These are phyloP conservation scores for Mastigias papua DNA, from an alignment of 30 jellyfish, hydroid and myxozoan species.

Conservation along the genomic window DNA sequence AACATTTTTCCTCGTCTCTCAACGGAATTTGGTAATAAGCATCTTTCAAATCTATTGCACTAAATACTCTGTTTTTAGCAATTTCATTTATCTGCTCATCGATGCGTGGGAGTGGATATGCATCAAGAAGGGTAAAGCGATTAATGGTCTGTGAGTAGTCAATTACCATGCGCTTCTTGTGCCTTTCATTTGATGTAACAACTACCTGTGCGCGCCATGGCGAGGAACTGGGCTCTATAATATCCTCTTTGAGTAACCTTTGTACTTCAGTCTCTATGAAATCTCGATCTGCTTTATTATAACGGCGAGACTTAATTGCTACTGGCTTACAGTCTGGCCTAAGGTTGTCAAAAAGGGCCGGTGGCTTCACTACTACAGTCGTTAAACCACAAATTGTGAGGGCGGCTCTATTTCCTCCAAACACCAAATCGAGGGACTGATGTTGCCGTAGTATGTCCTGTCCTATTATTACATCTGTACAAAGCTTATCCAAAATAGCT, in stretches of 20 bases:
- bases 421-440: background rate
- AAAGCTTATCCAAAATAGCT: conserved; percentile 20
- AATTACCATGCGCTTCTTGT: conserved; percentile 46
- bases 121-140: conserved; percentile 69
- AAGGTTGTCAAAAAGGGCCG: conserved; percentile 52
- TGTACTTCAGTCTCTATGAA: conserved; percentile 51
- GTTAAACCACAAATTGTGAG: conserved; percentile 48
- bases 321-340: conserved; percentile 76
- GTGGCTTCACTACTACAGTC: conserved; percentile 35
- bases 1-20: conserved; percentile 18
- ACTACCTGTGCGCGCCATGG: conserved; percentile 92
- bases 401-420: conserved; percentile 35
- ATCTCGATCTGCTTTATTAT: conserved; percentile 38
- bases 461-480: conserved; percentile 54
- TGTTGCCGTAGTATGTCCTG: conserved; percentile 60
- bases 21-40: conserved; percentile 69
- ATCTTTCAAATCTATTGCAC: conserved; percentile 48
- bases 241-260: conserved; percentile 74
- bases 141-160: conserved; percentile 55
- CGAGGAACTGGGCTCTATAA: conserved; percentile 78
- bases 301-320: conserved; percentile 76
- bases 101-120: conserved; percentile 55
- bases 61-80: conserved; percentile 29
- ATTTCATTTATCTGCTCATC: conserved; percentile 1
- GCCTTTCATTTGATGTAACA: conserved; percentile 32